phyloP scores from a whole-genome alignment of 2,888 invertebrate genomes.

The Euspilapteryx auroguttella region DNA sequence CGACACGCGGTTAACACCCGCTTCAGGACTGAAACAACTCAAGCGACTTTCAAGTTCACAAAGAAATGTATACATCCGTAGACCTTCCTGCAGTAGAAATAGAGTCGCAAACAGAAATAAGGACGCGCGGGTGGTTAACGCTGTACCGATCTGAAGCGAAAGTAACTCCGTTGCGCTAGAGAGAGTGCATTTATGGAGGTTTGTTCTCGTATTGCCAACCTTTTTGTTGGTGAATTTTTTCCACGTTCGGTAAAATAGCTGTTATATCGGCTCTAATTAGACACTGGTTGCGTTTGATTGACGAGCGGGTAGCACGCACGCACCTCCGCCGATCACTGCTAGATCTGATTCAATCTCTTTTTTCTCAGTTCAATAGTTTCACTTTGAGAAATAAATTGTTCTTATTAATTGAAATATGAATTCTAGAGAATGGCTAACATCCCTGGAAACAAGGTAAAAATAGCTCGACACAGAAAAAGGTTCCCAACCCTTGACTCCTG shows the following conservation, averaged over 20 bases:
- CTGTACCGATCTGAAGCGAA: constrained; percentile 12
- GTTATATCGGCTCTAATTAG: constrained; percentile 18
- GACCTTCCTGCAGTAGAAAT: constrained; percentile 13
- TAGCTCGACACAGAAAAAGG: too few species aligned
- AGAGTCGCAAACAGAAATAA: constrained; percentile 16
- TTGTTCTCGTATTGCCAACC: constrained; percentile 35
- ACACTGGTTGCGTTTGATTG: constrained; percentile 11
- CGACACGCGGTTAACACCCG: constrained; percentile 29
- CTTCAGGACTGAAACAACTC: constrained; percentile 12
- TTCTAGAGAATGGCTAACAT: too few species aligned
- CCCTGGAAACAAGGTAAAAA: too few species aligned
- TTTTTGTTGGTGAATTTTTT: constrained; percentile 35
- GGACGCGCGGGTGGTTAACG: constrained; percentile 14
- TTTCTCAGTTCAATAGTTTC: too few species aligned
- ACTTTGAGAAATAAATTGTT: too few species aligned
- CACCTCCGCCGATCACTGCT: background rate
- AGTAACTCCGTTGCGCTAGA: constrained; percentile 52
- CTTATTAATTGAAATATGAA: too few species aligned
- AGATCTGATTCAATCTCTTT: too few species aligned
- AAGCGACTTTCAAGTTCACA: constrained; percentile 49
- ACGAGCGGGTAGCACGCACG: constrained; percentile 2
- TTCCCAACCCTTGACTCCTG: constrained; percentile 35
- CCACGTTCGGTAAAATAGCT: constrained; percentile 17
- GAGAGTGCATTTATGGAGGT: constrained; percentile 53
- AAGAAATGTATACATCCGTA: constrained; percentile 37